A percentile compares a stretch with the other conserved stretches of the same genome.
Evolutionary conservation across 2,113 vertebrate genomes (phyloP).

Genomic region (Xyrauchen texanus): DNA sequence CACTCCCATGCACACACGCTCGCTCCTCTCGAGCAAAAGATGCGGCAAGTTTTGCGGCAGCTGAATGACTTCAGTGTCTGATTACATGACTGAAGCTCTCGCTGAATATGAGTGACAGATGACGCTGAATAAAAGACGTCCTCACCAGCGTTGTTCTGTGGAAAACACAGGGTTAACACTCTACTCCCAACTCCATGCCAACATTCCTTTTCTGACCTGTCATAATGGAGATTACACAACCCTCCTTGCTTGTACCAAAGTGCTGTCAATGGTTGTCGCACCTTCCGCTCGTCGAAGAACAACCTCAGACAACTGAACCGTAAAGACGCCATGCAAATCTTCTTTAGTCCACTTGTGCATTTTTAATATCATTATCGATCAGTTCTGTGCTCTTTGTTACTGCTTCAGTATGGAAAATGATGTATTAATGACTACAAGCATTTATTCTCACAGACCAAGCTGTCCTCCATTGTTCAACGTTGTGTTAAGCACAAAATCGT

Average conservation of each 20-base stretch:
- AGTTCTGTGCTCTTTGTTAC: not conserved
- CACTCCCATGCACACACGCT: not conserved
- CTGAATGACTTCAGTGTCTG: not conserved
- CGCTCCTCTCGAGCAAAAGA: not conserved
- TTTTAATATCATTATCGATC: constrained; percentile 42
- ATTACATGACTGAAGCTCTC: too few species aligned
- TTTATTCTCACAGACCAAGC: not conserved
- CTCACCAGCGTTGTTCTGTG: not conserved
- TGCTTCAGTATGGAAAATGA: not conserved
- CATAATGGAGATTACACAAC: constrained; percentile 28
- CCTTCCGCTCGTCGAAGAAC: constrained; percentile 61
- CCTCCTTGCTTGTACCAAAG: constrained; percentile 74
- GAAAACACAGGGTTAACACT: not conserved
- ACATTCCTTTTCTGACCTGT: not conserved
- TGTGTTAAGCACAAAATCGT: constrained; percentile 32
- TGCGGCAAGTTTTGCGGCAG: not conserved
- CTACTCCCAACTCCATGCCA: not conserved
- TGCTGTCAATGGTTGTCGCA: constrained; percentile 68
- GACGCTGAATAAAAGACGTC: not conserved
- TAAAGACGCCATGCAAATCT: not conserved
- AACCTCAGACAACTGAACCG: constrained; percentile 58
- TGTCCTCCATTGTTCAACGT: not conserved
- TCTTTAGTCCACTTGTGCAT: not conserved
- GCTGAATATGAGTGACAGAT: not conserved
- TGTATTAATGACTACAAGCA: not conserved